phyloP scores from a whole-genome alignment of 35 echinoderm and acorn worm species.

The Eucidaris tribuloides region DNA sequence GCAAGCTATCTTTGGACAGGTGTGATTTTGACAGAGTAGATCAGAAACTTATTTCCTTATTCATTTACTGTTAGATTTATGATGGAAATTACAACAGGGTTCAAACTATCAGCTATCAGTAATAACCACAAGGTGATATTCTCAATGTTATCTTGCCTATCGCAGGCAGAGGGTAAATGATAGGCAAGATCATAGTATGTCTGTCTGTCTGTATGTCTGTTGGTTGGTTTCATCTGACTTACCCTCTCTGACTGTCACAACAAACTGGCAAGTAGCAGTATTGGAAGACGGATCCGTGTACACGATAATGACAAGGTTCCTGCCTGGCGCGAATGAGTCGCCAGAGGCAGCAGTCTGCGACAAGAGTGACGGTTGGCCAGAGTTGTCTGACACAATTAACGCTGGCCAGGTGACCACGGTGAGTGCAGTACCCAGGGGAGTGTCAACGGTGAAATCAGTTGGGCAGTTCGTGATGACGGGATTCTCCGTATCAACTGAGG shows the following conservation, averaged over 20 bases:
- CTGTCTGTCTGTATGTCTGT: no score
- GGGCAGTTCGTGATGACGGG: slow-evolving; percentile 53
- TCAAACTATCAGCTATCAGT: no score
- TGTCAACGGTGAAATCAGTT: slow-evolving; percentile 12
- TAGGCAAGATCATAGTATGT: no score
- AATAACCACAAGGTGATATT: no score
- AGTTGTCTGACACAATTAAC: slow-evolving; percentile 2
- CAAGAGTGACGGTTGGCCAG: not conserved
- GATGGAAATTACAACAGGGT: no score
- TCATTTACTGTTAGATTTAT: no score
- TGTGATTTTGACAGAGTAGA: no score
- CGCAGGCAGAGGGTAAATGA: no score
- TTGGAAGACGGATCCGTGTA: slow-evolving; percentile 27
- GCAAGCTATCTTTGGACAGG: no score
- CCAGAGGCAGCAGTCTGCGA: slow-evolving; percentile 24
- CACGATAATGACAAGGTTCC: slow-evolving; percentile 5
- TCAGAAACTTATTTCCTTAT: no score
- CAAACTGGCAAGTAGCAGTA: slow-evolving; percentile 16
- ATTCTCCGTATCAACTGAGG: slow-evolving; percentile 38
- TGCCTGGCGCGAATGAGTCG: slow-evolving; percentile 18
- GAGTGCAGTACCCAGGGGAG: slow-evolving; percentile 7
- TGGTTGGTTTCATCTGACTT: no score
- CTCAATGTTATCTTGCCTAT: no score
- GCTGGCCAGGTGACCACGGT: slow-evolving; percentile 15
- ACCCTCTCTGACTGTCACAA: slow-evolving; percentile 26